Evolutionary conservation across 1,140 invertebrate species (phyloP), one percentile per base, ranked within the genome.

Genomic region (Helicorthomorpha holstii): DNA sequence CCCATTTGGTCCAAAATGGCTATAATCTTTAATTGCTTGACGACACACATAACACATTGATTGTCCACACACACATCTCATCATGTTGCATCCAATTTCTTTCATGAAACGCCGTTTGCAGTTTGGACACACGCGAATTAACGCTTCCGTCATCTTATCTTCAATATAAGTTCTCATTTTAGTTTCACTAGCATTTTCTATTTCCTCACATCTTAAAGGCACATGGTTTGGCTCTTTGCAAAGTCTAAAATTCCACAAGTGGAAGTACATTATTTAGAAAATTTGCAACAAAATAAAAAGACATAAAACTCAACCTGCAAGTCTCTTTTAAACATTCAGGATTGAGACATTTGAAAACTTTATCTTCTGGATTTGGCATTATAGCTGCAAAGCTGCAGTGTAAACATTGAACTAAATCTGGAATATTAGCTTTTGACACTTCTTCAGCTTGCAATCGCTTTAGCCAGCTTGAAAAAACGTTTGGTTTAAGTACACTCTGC

Each of bases 1-100:
- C 49, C 53, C 21, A 58, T 50, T 25, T 10, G 49, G 68, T 54
- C 68, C 63, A 61, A 82, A 82, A 63, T 80, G 80, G 2, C 57
- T 53, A 58, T 82, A 81, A 60, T 72, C 69, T 1, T 63, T 70
- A 14, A 79, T 66, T 2, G 72, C 70, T 58, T 71, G 55, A 29
- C 75, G 66, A 59, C 80, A 82, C 3, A 81, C 60, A 58, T 82
- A 83, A 60, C 81, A 83, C 74, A 79, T 80, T 4, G 60, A 65
- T 1, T 77, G 76, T 1, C 79, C 79, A 68, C 80, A 83, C 0
- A 62, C 38, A 64, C 81, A 83, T 1, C 68, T 74, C 72, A 82
- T 82, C 61, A 78, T 80, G 57, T 83, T 82, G 58, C 80, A 82
- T 2, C 81, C 81, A 51, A 71, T 69, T 49, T 73, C 69, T 63